phyloP scores from a whole-genome alignment of 1,140 invertebrate species.

The Trachymyrmex septentrionalis region DNA sequence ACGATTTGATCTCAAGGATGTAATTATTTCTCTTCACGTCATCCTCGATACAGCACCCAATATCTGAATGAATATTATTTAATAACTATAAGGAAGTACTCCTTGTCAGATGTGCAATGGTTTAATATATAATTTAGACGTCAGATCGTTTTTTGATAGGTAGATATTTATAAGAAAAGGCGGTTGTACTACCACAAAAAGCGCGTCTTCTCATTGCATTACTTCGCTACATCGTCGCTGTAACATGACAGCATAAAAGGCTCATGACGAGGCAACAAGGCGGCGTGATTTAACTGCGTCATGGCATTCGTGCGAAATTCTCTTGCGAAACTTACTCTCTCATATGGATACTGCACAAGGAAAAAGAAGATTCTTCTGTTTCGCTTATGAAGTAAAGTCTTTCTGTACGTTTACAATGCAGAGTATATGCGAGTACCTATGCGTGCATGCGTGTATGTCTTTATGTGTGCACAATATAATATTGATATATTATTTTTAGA shows the following conservation, averaged over 20 bases:
- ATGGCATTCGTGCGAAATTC: constrained; percentile 44
- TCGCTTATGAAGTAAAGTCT: not conserved
- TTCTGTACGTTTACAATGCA: not conserved
- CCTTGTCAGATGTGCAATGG: constrained; percentile 21
- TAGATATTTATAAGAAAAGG: not conserved
- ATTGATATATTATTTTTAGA: not conserved
- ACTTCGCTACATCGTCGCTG: constrained; percentile 28
- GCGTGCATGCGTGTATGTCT: no score
- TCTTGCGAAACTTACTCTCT: not conserved
- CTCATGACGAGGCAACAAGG: constrained; percentile 48
- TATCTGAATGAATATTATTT: constrained; percentile 31
- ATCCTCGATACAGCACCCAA: not conserved
- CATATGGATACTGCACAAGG: not conserved
- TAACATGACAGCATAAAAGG: constrained; percentile 51
- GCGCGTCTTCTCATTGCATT: constrained; percentile 48
- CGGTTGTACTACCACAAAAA: constrained; percentile 19
- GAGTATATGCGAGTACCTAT: not conserved
- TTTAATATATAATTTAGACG: constrained; percentile 52
- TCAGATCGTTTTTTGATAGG: constrained; percentile 25
- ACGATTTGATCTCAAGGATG: constrained; percentile 11
- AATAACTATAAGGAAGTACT: constrained; percentile 19
- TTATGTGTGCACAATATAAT: not conserved
- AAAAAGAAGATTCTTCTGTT: not conserved
- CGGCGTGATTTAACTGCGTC: constrained; percentile 55
- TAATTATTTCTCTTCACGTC: constrained; percentile 31